A percentile compares a stretch with the other conserved stretches of the same genome.
Evolutionary conservation across 2,888 invertebrate genomes (phyloP).

Genomic region (Diabrotica balteata): DNA sequence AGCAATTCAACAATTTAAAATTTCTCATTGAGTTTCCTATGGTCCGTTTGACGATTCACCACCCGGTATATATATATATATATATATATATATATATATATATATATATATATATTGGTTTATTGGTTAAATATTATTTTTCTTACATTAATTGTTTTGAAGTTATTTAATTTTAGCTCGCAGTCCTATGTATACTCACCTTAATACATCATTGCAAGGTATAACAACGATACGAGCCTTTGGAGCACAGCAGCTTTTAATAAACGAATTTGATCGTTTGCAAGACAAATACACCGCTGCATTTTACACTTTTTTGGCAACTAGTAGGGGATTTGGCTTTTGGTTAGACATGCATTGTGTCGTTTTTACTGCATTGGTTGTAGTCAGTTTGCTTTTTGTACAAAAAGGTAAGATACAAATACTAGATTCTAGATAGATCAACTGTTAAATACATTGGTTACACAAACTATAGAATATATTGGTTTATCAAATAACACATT

Average conservation of each 20-base stretch:
- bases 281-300: conserved; percentile 74
- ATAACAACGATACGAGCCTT: conserved; percentile 78
- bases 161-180: conserved; percentile 64
- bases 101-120: too few species aligned
- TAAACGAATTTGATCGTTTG: conserved; percentile 67
- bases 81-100: too few species aligned
- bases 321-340: conserved; percentile 73
- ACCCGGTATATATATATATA: too few species aligned
- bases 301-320: conserved; percentile 70
- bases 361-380: conserved; percentile 68
- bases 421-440: too few species aligned
- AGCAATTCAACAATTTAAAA: too few species aligned
- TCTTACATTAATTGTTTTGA: conserved; percentile 1
- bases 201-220: conserved; percentile 78
- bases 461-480: too few species aligned
- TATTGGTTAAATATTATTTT: too few species aligned
- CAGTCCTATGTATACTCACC: conserved; percentile 78
- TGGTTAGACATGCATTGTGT: conserved; percentile 73
- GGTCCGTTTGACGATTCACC: too few species aligned
- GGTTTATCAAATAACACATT: too few species aligned
- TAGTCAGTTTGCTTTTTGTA: conserved; percentile 63
- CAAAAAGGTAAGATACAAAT: conserved; percentile 58
- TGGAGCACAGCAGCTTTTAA: conserved; percentile 69
- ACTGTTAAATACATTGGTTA: too few species aligned
- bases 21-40: too few species aligned